A percentile compares a stretch with the other conserved stretches of the same genome.
Conservation (phyloP, 1,140 invertebrate genomes). For the Apis dorsata region DNA sequence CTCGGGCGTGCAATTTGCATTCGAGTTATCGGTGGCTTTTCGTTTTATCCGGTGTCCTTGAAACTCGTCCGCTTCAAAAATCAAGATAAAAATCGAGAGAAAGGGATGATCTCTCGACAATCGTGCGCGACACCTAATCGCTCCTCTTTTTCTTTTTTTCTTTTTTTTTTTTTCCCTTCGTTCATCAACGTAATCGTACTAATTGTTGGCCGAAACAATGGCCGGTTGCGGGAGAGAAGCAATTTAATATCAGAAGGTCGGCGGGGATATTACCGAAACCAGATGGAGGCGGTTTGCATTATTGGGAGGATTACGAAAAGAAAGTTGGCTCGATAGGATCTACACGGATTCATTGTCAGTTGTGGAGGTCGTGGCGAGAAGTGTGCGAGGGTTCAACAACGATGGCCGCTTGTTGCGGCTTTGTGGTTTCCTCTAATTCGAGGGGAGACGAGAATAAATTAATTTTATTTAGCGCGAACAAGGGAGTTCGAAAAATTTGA, state of each 20-base stretch:
- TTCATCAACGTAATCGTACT: slow-evolving; percentile 38
- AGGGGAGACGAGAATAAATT: not conserved
- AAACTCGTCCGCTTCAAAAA: not conserved
- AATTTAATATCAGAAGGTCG: slow-evolving; percentile 44
- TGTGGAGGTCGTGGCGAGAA: slow-evolving; percentile 34
- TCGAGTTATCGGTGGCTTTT: no score
- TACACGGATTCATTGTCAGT: slow-evolving; percentile 49
- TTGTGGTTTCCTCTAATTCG: slow-evolving; percentile 9
- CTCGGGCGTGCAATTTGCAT: not conserved
- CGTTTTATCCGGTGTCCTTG: slow-evolving; percentile 3
- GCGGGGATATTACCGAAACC: slow-evolving; percentile 31
- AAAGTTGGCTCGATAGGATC: slow-evolving; percentile 43
- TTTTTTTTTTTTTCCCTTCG: not conserved
- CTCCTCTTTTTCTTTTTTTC: no score
- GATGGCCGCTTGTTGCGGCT: slow-evolving; percentile 6
- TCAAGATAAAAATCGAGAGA: slow-evolving; percentile 15
- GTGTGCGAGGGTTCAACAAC: slow-evolving; percentile 24
- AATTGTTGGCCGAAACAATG: slow-evolving; percentile 40
- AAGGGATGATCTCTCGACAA: not conserved
- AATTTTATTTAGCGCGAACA: not conserved
- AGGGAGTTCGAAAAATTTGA: not conserved
- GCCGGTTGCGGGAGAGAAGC: slow-evolving; percentile 16
- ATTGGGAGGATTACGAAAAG: slow-evolving; percentile 48
- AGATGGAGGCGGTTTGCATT: slow-evolving; percentile 35
- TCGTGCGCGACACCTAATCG: slow-evolving; percentile 10